Evolutionary conservation across 2,888 invertebrate species (phyloP).

Genomic region (Andrena hattorfiana): DNA sequence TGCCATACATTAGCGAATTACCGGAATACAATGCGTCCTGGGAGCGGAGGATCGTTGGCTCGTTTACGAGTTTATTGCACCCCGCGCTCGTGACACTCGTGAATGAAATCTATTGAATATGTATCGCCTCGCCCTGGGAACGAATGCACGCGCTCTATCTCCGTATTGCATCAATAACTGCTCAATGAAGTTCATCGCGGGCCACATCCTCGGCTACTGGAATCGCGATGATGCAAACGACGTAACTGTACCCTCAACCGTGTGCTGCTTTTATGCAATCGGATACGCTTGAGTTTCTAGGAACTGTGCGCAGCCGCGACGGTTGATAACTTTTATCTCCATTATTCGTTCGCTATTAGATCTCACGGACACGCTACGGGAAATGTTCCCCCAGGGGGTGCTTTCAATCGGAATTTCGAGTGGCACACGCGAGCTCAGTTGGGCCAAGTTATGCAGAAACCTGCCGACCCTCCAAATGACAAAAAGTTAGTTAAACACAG

Average conservation of each 20-base stretch:
- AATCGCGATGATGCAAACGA: conserved; percentile 13
- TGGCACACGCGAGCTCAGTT: background rate
- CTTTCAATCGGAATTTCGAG: conserved; percentile 3
- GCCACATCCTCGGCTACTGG: background rate
- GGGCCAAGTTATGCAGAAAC: background rate
- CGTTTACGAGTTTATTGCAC: conserved; percentile 54
- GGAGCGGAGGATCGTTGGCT: conserved; percentile 26
- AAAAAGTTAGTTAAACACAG: too few species aligned
- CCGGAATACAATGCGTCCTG: conserved; percentile 54
- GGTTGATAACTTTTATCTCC: background rate
- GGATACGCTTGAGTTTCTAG: background rate
- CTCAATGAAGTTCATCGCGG: conserved; percentile 37
- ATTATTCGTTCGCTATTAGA: too few species aligned
- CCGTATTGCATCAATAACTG: conserved; percentile 47
- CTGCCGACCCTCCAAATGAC: too few species aligned
- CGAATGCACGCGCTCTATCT: conserved; percentile 20
- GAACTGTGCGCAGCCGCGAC: background rate
- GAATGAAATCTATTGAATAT: conserved; percentile 57
- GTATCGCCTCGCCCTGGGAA: conserved; percentile 34
- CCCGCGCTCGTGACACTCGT: conserved; percentile 41
- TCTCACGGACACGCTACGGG: too few species aligned
- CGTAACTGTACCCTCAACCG: conserved; percentile 6
- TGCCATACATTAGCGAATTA: conserved; percentile 68
- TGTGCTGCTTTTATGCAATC: conserved; percentile 10
- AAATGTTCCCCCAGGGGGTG: background rate